phyloP scores from a whole-genome alignment of 2,888 invertebrate genomes.

The Limnephilus lunatus region DNA sequence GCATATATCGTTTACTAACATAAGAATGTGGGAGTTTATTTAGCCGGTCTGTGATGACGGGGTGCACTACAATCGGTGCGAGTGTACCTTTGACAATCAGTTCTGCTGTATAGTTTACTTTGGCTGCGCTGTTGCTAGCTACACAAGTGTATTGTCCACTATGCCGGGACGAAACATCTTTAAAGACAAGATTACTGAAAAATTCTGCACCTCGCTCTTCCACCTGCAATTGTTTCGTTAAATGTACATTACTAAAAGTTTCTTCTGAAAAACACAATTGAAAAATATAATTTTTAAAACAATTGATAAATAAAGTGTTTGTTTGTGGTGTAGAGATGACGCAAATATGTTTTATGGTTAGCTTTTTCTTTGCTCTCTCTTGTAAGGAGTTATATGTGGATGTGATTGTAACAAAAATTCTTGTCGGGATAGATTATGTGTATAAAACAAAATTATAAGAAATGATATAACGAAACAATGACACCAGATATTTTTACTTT shows the following conservation, averaged over 20 bases:
- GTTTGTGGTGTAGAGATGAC: not conserved
- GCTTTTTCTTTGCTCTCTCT: slow-evolving; percentile 29
- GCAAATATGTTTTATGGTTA: slow-evolving; percentile 43
- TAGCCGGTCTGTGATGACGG: slow-evolving; percentile 41
- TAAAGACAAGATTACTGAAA: slow-evolving; percentile 86
- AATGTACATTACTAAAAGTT: slow-evolving; percentile 17
- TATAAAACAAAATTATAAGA: not conserved
- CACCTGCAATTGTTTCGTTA: slow-evolving; percentile 72
- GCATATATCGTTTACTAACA: not conserved
- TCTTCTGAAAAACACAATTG: not conserved
- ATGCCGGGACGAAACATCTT: slow-evolving; percentile 84
- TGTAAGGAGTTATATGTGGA: not conserved
- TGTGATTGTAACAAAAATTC: not conserved
- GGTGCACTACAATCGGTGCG: slow-evolving; percentile 49
- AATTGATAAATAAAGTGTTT: slow-evolving; percentile 3
- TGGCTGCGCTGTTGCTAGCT: slow-evolving; percentile 85
- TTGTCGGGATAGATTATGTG: not conserved
- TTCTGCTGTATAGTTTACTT: slow-evolving; percentile 85
- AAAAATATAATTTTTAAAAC: not conserved
- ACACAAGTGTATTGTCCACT: slow-evolving; percentile 86
- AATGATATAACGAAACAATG: not conserved
- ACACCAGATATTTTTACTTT: not conserved
- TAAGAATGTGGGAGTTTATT: slow-evolving; percentile 38
- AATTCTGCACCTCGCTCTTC: slow-evolving; percentile 85
- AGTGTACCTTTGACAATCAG: slow-evolving; percentile 85